Percentiles rank a stretch among this genome's conserved stretches.
Evolutionary conservation across 1,140 invertebrate genomes (phyloP).

Genomic region (Vanessa atalanta): DNA sequence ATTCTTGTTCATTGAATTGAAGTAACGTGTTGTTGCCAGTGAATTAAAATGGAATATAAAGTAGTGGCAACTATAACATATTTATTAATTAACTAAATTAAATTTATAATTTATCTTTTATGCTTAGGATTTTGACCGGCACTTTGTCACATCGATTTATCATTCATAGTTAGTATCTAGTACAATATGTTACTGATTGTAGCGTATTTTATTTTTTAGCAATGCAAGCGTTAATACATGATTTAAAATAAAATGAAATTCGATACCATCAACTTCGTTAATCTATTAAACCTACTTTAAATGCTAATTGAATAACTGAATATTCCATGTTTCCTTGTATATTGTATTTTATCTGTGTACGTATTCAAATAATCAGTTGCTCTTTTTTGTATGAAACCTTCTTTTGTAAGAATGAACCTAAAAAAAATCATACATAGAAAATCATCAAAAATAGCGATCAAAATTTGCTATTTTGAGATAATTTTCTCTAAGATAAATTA

Average conservation of each 20-base stretch:
- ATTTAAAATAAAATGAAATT: neutral
- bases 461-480: too few relatives aligned
- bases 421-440: too few relatives aligned
- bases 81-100: constrained; percentile 8
- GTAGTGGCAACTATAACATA: constrained; percentile 9
- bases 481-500: too few relatives aligned
- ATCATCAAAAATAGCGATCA: too few relatives aligned
- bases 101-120: constrained; percentile 33
- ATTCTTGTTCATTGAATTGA: neutral
- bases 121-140: constrained; percentile 43
- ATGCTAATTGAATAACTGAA: too few relatives aligned
- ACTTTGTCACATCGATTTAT: constrained; percentile 26
- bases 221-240: neutral
- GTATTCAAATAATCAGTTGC: too few relatives aligned
- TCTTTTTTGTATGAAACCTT: too few relatives aligned
- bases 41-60: constrained; percentile 4
- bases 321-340: too few relatives aligned
- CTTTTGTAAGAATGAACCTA: too few relatives aligned
- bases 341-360: too few relatives aligned
- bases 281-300: neutral
- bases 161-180: neutral
- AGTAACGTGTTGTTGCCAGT: neutral
- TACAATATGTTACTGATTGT: too few relatives aligned
- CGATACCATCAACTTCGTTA: neutral
- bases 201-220: neutral